Evolutionary conservation across 2,888 invertebrate genomes (phyloP).

Genomic region (Amblyjoppa proteus): DNA sequence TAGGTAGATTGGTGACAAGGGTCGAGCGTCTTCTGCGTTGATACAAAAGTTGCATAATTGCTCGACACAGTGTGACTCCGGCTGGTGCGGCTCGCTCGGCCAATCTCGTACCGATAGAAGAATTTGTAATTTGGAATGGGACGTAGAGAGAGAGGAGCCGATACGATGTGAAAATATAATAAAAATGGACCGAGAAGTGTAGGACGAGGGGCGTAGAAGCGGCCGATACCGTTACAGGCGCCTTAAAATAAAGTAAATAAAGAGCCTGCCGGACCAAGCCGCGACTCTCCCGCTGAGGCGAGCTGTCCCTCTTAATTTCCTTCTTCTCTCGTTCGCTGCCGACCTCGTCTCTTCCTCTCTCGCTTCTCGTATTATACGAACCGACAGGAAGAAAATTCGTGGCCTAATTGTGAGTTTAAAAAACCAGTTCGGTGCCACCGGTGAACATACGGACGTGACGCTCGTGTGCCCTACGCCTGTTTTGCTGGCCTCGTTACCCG

Average conservation of each 20-base stretch:
- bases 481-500: slow-evolving; percentile 48
- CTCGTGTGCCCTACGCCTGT: slow-evolving; percentile 34
- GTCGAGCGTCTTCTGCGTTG: not conserved
- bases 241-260: slow-evolving; percentile 85
- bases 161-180: slow-evolving; percentile 47
- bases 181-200: slow-evolving; percentile 32
- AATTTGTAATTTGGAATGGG: slow-evolving; percentile 70
- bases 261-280: slow-evolving; percentile 79
- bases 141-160: slow-evolving; percentile 47
- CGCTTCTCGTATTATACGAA: slow-evolving; percentile 55
- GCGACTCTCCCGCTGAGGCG: slow-evolving; percentile 72
- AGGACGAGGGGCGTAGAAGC: slow-evolving; percentile 69
- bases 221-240: slow-evolving; percentile 82
- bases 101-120: slow-evolving; percentile 74
- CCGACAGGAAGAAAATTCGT: slow-evolving; percentile 69
- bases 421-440: slow-evolving; percentile 64
- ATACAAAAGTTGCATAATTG: slow-evolving; percentile 1
- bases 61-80: slow-evolving; percentile 4
- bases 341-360: slow-evolving; percentile 48
- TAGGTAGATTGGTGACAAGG: not conserved
- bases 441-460: slow-evolving; percentile 37
- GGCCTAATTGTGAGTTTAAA: slow-evolving; percentile 67
- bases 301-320: slow-evolving; percentile 75
- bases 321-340: slow-evolving; percentile 65
- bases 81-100: slow-evolving; percentile 24